phyloP scores from a whole-genome alignment of 2,888 invertebrate genomes.

The Sminthurides aquaticus region DNA sequence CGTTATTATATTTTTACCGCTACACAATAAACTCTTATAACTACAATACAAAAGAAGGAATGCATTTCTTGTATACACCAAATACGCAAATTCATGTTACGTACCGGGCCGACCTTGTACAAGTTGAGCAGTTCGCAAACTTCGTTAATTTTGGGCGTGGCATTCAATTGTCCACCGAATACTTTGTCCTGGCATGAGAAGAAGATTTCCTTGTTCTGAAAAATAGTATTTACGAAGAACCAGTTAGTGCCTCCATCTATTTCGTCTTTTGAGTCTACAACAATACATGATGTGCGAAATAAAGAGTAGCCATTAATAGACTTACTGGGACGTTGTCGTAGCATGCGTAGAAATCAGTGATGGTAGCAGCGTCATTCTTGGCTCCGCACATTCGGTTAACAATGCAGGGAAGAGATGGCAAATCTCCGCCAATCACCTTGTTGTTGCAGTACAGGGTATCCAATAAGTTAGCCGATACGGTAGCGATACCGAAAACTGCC shows the following conservation, averaged over 20 bases:
- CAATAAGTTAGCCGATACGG: not conserved
- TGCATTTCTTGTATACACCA: no score
- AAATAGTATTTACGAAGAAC: not conserved
- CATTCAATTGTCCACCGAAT: not conserved
- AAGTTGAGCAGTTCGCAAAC: not conserved
- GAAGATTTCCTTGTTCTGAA: not conserved
- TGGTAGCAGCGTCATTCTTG: not conserved
- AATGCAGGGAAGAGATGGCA: not conserved
- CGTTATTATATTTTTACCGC: no score
- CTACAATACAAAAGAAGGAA: no score
- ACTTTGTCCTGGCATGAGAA: not conserved
- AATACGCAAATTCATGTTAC: no score
- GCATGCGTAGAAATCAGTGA: not conserved
- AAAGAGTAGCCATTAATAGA: no score
- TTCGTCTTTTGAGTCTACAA: no score
- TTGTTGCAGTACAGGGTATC: not conserved
- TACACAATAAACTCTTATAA: no score
- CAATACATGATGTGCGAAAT: no score
- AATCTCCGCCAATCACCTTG: not conserved
- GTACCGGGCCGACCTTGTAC: not conserved
- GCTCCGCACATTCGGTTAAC: not conserved
- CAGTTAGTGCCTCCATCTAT: no score
- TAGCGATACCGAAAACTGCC: no score
- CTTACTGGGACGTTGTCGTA: not conserved
- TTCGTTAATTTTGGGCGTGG: no score